These are phyloP conservation scores for Campylomormyrus numenius DNA, from an alignment of 2,113 vertebrate genomes.

Conservation along the genomic window DNA sequence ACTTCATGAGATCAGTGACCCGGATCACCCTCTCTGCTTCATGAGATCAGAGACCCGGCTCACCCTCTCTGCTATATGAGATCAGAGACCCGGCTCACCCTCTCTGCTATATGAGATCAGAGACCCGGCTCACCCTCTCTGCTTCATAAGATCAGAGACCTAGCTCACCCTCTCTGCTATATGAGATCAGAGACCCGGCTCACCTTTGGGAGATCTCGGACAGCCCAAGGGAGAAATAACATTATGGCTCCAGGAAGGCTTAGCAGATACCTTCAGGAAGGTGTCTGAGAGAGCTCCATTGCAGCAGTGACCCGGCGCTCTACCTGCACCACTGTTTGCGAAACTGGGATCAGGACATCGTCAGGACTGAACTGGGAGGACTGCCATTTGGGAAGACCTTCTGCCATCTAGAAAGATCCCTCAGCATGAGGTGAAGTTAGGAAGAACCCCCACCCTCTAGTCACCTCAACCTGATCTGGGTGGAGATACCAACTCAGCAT, in stretches of 20 bases:
- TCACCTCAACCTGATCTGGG: background rate
- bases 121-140: too few relatives aligned
- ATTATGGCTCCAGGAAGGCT: background rate
- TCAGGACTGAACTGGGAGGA: background rate
- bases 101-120: too few relatives aligned
- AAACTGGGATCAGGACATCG: background rate
- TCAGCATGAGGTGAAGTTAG: too few relatives aligned
- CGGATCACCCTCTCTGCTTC: too few relatives aligned
- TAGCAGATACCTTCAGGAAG: background rate
- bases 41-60: too few relatives aligned
- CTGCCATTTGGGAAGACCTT: background rate
- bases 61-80: too few relatives aligned
- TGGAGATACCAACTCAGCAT: background rate
- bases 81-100: too few relatives aligned
- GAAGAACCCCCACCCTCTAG: too few relatives aligned
- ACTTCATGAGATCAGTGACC: too few relatives aligned
- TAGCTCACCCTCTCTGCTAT: background rate
- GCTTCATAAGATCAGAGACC: too few relatives aligned
- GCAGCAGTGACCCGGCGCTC: background rate
- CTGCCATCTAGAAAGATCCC: slow-evolving; percentile 22
- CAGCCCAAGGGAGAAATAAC: background rate
- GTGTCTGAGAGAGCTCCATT: background rate
- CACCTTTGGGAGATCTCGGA: background rate
- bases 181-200: background rate
- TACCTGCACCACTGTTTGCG: background rate